phyloP scores from a whole-genome alignment of 2,797 vertebrate genomes.

The Gallinago nigripennis region DNA sequence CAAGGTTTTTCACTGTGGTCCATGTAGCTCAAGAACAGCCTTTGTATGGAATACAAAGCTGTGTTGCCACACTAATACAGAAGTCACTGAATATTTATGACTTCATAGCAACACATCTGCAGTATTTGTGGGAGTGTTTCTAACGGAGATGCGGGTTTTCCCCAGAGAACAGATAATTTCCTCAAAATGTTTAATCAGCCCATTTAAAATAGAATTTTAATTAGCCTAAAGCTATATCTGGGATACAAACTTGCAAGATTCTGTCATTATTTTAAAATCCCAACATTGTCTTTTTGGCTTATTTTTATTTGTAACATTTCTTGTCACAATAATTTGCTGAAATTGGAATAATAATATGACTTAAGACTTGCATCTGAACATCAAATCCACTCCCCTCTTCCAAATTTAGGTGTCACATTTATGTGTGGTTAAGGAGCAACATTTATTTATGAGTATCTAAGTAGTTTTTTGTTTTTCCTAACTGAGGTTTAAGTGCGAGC shows the following conservation, averaged over 20 bases:
- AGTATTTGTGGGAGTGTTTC: neutral
- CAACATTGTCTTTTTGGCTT: neutral
- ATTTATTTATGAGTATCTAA: neutral
- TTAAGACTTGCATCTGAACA: neutral
- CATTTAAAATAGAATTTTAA: neutral
- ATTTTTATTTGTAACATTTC: neutral
- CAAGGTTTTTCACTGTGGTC: neutral
- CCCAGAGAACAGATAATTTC: neutral
- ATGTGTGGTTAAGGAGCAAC: neutral
- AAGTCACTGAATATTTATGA: slow-evolving; percentile 14
- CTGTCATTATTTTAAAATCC: neutral
- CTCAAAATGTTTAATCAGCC: neutral
- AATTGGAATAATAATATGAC: neutral
- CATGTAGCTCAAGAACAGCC: neutral
- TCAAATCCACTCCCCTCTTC: neutral
- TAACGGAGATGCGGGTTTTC: neutral
- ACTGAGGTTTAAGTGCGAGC: neutral
- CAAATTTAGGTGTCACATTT: neutral
- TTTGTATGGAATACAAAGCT: neutral
- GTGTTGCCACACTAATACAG: neutral
- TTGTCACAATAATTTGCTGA: neutral
- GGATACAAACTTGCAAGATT: neutral
- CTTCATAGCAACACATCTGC: neutral
- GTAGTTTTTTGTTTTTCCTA: neutral
- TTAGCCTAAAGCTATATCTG: neutral